phyloP scores from a whole-genome alignment of 2,113 vertebrate species.

The Condylura cristata region DNA sequence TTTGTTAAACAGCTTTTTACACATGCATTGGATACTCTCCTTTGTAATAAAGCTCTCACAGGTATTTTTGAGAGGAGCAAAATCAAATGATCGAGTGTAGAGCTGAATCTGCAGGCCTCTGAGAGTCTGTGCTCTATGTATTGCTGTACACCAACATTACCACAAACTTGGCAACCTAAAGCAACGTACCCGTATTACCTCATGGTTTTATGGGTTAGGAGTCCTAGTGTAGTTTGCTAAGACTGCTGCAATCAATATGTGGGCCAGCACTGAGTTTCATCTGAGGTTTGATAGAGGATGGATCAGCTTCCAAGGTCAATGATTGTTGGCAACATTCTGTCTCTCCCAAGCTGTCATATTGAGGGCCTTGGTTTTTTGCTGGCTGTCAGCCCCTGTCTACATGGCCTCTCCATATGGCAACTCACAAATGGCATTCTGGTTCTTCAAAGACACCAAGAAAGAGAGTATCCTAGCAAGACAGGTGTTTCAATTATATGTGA shows the following conservation, averaged over 20 bases:
- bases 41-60: background rate
- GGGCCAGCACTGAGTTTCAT: background rate
- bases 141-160: background rate
- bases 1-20: background rate
- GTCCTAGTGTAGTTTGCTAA: background rate
- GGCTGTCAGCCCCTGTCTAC: background rate
- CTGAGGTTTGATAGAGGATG: background rate
- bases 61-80: background rate
- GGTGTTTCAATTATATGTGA: background rate
- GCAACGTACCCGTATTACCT: background rate
- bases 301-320: background rate
- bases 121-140: background rate
- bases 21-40: background rate
- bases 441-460: background rate
- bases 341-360: background rate
- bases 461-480: background rate
- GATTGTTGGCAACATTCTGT: background rate
- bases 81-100: background rate
- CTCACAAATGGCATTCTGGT: background rate
- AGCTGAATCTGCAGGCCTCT: background rate
- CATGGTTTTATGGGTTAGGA: background rate
- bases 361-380: background rate
- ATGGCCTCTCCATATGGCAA: background rate
- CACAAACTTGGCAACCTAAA: background rate
- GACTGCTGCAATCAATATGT: background rate